Conservation (phyloP, 2,797 vertebrate species). For the Xenopus petersii region DNA sequence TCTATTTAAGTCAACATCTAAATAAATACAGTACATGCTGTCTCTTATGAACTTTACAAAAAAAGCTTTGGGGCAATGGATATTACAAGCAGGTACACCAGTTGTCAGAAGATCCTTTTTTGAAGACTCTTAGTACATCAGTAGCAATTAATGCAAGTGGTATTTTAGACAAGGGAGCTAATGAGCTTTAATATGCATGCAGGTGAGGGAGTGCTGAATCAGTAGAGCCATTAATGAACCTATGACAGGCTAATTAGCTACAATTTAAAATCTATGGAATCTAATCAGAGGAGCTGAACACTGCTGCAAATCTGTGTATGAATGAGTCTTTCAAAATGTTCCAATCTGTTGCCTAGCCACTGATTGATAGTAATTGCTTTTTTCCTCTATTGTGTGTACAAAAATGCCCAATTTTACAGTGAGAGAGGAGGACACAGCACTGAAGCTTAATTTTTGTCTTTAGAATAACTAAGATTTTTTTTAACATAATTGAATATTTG, state of each 20-base stretch:
- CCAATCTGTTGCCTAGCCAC: conserved; percentile 92
- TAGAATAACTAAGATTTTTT: conserved; percentile 67
- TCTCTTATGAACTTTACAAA: conserved; percentile 3
- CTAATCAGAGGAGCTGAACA: conserved; percentile 92
- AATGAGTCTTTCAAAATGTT: conserved; percentile 89
- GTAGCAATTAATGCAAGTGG: conserved; percentile 96
- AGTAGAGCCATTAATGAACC: conserved; percentile 98
- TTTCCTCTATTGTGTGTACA: conserved; percentile 73
- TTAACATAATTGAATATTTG: conserved; percentile 49
- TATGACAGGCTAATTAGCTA: conserved; percentile 99
- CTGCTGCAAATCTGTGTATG: conserved; percentile 92
- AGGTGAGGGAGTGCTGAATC: conserved; percentile 96
- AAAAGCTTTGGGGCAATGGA: conserved; percentile 52
- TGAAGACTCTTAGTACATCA: conserved; percentile 78
- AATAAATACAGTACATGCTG: background rate
- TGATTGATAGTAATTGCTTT: conserved; percentile 94
- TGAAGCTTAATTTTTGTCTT: conserved; percentile 74
- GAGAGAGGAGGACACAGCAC: conserved; percentile 72
- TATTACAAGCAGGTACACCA: conserved; percentile 64
- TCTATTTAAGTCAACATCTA: background rate
- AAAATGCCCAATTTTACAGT: conserved; percentile 71
- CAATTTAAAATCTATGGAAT: conserved; percentile 98
- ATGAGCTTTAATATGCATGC: conserved; percentile 99
- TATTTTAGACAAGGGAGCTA: conserved; percentile 96
- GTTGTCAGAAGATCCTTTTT: conserved; percentile 72